Evolutionary conservation across 2,888 invertebrate genomes (phyloP).

Genomic region (Beris morrisii): DNA sequence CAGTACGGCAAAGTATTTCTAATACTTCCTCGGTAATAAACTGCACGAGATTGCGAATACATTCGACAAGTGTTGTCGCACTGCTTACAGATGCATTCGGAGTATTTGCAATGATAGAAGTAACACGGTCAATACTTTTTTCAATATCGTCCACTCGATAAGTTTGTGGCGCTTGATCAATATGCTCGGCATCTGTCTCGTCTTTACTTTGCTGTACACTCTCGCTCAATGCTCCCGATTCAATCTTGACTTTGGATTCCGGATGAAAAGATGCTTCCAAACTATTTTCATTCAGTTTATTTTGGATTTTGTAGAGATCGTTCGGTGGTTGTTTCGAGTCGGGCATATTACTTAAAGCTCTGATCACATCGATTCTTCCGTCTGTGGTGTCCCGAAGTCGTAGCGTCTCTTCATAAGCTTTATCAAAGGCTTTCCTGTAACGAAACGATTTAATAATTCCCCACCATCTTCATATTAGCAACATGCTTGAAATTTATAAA

Average conservation of each 20-base stretch:
- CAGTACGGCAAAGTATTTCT: conserved; percentile 4
- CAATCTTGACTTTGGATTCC: conserved; percentile 44
- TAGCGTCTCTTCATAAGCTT: conserved; percentile 48
- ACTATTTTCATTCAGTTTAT: conserved; percentile 36
- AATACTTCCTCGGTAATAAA: neutral
- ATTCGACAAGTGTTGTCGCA: too few species aligned
- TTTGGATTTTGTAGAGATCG: conserved; percentile 47
- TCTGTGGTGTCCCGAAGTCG: conserved; percentile 44
- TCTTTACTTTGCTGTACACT: conserved; percentile 48
- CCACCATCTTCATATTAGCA: too few species aligned
- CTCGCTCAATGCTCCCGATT: conserved; percentile 44
- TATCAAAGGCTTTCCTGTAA: conserved; percentile 49
- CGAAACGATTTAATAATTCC: too few species aligned
- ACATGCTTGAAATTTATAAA: neutral
- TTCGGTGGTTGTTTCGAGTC: conserved; percentile 48
- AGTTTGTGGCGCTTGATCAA: too few species aligned
- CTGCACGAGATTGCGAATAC: too few species aligned
- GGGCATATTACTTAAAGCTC: conserved; percentile 49
- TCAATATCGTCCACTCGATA: too few species aligned
- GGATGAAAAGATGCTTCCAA: conserved; percentile 46
- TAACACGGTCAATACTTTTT: too few species aligned
- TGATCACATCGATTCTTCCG: conserved; percentile 50
- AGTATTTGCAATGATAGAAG: too few species aligned
- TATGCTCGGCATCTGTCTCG: too few species aligned
- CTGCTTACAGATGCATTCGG: too few species aligned